These are phyloP conservation scores for Lasiommata megera DNA, from an alignment of 2,888 invertebrate species.

Conservation along the genomic window DNA sequence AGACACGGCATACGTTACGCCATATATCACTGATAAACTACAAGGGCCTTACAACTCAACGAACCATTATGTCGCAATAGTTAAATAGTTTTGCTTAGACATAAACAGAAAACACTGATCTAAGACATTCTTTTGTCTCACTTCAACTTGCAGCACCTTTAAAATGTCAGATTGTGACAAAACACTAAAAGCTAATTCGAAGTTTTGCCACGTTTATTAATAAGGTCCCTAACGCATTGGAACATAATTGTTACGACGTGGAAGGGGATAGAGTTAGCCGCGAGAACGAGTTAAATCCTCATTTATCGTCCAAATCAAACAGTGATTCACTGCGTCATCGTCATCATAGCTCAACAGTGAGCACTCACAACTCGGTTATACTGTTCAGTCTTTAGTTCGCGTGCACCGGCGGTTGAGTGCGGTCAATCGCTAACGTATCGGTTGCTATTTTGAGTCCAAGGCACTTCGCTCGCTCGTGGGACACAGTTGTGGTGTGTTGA, in stretches of 20 bases:
- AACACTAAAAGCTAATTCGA: no score
- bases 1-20: no score
- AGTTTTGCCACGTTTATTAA: no score
- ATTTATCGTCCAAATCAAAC: conserved; percentile 35
- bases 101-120: no score
- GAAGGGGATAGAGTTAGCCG: not conserved
- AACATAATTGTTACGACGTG: not conserved
- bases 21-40: no score
- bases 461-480: conserved; percentile 36
- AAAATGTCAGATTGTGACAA: no score
- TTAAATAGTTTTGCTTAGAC: no score
- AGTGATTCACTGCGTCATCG: conserved; percentile 64
- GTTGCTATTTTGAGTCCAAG: conserved; percentile 56
- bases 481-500: conserved; percentile 24
- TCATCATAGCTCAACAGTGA: conserved; percentile 28
- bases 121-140: no score
- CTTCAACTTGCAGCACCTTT: no score
- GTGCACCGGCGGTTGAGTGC: conserved; percentile 62
- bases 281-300: not conserved
- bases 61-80: no score
- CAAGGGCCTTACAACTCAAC: no score
- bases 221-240: no score
- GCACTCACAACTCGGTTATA: not conserved
- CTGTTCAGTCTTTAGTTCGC: conserved; percentile 53
- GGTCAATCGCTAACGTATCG: conserved; percentile 49